Evolutionary conservation across 2,797 vertebrate genomes (phyloP), one percentile per base, ranked within the genome.

Genomic region (Dipus sagitta): DNA sequence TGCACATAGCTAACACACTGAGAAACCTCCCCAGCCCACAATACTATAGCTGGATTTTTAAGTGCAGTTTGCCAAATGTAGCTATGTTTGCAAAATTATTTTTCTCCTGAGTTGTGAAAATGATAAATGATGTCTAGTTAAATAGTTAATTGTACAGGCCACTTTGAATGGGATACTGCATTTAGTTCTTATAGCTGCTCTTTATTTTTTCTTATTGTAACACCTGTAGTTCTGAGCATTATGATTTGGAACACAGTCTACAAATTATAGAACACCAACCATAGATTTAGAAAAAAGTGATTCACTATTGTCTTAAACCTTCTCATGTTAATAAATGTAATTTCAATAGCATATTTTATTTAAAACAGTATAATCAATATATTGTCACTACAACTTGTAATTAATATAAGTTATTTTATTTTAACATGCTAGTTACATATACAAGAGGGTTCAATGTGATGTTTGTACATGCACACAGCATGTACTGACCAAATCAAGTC

Each of bases 1-100:
- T 54, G 54, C 54, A 54, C 14, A 13, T 12, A 6, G 10, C 13
- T 14, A 54, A 54, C 14, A 54, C 54, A 54, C 54, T 54, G 54
- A 54, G 54, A 54, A 54, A 14, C 13, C 54, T 54, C 54, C 54
- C 54, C 14, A 54, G 54, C 54, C 14, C 54, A 54, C 54, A 54
- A 86, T 42, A 67, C 72, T 90, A 1, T 54, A 92, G 76, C 86
- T 88, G 80, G 23, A 93, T 90, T 88, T 91, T 90, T 62, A 62
- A 79, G 42, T 83, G 21, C n/a, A 76, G 24, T 79, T 85, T 90
- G 62, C 82, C 15, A 34, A 72, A 68, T 85, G 52, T 84, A 79
- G 23, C 10, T 80, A 7, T 74, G 32, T 84, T 32, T 80, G 64
- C 30, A 21, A 93, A 88, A 90, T 65, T 5, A 64, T 87, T 82